Base-by-base conservation (phyloP, 2,888 invertebrate genomes). In the Stenodema calcarata region DNA sequence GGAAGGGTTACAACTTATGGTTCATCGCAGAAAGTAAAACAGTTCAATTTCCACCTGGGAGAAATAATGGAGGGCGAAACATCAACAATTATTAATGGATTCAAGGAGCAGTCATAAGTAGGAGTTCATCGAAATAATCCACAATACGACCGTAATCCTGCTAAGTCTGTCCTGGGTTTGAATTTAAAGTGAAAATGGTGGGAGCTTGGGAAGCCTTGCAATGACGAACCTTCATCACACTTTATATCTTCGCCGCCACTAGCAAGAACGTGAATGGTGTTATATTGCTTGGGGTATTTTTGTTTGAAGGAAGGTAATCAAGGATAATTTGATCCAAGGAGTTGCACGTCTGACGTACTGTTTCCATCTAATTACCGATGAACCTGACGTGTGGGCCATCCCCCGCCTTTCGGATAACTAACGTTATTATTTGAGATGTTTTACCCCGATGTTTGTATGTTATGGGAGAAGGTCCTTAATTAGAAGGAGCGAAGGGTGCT, bases 381-480 rank as follows among this genome's bases (percentile, higher is more conserved):
- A n/a, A 35, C 73, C n/a, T 41, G 73, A 41, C 18, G 35, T 73
- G 73, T 73, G 73, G 35, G 35, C 35, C n/a, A 41, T 9, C 41
- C 35, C 2, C 30, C 16, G 28, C 35, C 73, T 41, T 35, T 30
- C 73, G 27, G 69, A 82, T 62, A 82, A 35, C 70, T 82, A 82
- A 69, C 82, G 70, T 82, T 82, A 82, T 82, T 82, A 82, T 82
- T 82, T 82, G 82, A 82, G 82, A 82, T 82, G 82, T 82, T 82
- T 82, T 82, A 82, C 41, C 27, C 69, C 44, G 82, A 82, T 82
- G 82, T 82, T 82, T 82, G 82, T 82, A 70, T 82, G 82, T 82
- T 82, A 82, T 82, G 82, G 70, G 82, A 82, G 82, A 69, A 69
- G 69, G 82, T 82, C 44, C 82, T 70, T 82, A 82, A 82, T 82